Percentiles rank a stretch among this genome's conserved stretches.
Conservation (phyloP, 2,888 invertebrate genomes). For the Chloromyia formosa region DNA sequence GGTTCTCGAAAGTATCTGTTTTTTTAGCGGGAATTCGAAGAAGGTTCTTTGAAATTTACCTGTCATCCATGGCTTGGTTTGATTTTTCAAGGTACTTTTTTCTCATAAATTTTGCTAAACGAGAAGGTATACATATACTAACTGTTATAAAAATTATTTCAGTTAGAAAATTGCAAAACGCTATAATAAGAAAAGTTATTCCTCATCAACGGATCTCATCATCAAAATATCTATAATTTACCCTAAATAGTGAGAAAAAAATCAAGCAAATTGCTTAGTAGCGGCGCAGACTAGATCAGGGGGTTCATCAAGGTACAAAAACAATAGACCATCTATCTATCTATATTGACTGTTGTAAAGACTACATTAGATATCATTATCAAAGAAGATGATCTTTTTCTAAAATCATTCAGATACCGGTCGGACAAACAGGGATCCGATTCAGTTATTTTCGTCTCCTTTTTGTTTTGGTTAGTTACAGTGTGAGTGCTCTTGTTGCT, state of each 20-base stretch:
- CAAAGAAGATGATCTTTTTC: not conserved
- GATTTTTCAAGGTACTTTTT: not conserved
- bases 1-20: not conserved
- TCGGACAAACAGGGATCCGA: not conserved
- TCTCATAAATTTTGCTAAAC: not conserved
- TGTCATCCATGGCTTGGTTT: not conserved
- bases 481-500: not conserved
- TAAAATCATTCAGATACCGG: conserved; percentile 2
- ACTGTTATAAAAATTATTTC: conserved; percentile 1
- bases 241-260: not conserved
- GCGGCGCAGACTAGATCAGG: not conserved
- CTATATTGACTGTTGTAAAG: not conserved
- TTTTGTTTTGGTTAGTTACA: not conserved
- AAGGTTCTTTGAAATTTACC: not conserved
- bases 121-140: not conserved
- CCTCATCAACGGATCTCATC: not conserved
- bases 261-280: not conserved
- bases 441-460: not conserved
- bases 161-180: not conserved
- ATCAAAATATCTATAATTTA: not conserved
- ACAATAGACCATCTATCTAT: not conserved
- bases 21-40: not conserved
- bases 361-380: conserved; percentile 11
- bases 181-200: not conserved
- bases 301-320: not conserved